Percentiles rank a stretch among this genome's conserved stretches.
Evolutionary conservation across 2,797 vertebrate species (phyloP).

Genomic region (Rhyacichthys aspro): DNA sequence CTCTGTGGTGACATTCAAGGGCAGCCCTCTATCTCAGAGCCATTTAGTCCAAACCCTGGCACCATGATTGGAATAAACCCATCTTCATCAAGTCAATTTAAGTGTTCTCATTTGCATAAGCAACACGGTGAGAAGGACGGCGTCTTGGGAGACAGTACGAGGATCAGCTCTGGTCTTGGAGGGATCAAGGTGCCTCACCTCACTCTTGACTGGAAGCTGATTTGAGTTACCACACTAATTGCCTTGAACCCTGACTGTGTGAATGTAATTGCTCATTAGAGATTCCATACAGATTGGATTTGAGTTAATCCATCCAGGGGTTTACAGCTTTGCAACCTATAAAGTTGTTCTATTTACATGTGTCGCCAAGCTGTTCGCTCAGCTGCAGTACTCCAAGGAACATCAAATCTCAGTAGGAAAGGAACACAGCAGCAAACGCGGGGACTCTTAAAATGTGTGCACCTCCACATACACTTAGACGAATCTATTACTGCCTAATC

Average conservation of each 20-base stretch:
- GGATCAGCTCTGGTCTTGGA: slow-evolving; percentile 59
- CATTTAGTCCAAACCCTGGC: slow-evolving; percentile 51
- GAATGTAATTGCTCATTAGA: slow-evolving; percentile 74
- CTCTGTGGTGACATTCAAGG: slow-evolving; percentile 45
- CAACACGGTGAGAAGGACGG: slow-evolving; percentile 33
- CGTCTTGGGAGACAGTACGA: slow-evolving; percentile 45
- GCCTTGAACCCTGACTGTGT: slow-evolving; percentile 61
- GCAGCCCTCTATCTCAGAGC: slow-evolving; percentile 40
- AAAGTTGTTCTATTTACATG: slow-evolving; percentile 56
- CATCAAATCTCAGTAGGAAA: slow-evolving; percentile 32
- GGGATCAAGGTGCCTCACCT: slow-evolving; percentile 68
- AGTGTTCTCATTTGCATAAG: slow-evolving; percentile 62
- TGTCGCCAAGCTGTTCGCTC: slow-evolving; percentile 43
- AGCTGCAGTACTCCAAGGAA: slow-evolving; percentile 26
- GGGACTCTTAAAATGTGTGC: slow-evolving; percentile 9
- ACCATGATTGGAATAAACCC: slow-evolving; percentile 67
- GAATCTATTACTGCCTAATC: slow-evolving; percentile 56
- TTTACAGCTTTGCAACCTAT: slow-evolving; percentile 57
- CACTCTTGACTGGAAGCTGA: slow-evolving; percentile 58
- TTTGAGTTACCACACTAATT: slow-evolving; percentile 69
- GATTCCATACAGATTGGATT: slow-evolving; percentile 70
- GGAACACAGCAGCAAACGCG: slow-evolving; percentile 12
- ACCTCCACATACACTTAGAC: slow-evolving; percentile 5
- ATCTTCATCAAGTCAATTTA: slow-evolving; percentile 70
- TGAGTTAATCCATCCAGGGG: slow-evolving; percentile 62